Conservation (phyloP, 2,888 invertebrate species). For the Parnassius smintheus region DNA sequence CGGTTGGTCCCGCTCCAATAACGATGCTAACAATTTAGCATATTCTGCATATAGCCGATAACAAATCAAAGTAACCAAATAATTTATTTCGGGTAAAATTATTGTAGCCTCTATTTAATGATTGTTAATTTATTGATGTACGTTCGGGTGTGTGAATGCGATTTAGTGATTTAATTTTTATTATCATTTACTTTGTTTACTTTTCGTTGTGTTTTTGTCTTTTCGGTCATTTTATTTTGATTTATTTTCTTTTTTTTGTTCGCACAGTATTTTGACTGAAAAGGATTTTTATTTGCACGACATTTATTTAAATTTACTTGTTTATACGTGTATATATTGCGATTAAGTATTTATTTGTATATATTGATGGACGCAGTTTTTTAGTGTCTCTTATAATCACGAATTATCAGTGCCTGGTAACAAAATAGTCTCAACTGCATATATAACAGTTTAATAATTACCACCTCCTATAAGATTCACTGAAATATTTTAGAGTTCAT, state of each 20-base stretch:
- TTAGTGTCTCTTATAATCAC: too few species aligned
- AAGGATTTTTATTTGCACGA: conserved; percentile 47
- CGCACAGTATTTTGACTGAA: conserved; percentile 57
- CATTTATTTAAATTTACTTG: conserved; percentile 24
- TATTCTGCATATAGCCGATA: conserved; percentile 58
- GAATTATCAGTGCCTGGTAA: too few species aligned
- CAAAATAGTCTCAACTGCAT: too few species aligned
- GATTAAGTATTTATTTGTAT: too few species aligned
- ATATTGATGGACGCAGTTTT: too few species aligned
- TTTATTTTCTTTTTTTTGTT: conserved; percentile 29
- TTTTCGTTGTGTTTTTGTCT: conserved; percentile 44
- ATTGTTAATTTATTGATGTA: conserved; percentile 52
- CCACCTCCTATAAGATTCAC: too few species aligned
- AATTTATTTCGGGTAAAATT: conserved; percentile 33
- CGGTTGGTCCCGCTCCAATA: conserved; percentile 68
- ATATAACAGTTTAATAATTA: too few species aligned
- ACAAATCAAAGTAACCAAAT: conserved; percentile 42
- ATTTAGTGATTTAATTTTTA: conserved; percentile 34
- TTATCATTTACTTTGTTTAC: conserved; percentile 33
- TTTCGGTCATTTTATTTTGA: conserved; percentile 59
- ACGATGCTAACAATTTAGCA: conserved; percentile 64
- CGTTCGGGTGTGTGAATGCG: conserved; percentile 40
- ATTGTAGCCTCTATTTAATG: conserved; percentile 36
- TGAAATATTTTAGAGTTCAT: too few species aligned
- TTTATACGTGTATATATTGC: too few species aligned